Percentiles rank a stretch among this genome's conserved stretches.
These are phyloP conservation scores for Patiria pectinifera DNA, from an alignment of 53 echinoderm and acorn worm species.

Conservation along the genomic window DNA sequence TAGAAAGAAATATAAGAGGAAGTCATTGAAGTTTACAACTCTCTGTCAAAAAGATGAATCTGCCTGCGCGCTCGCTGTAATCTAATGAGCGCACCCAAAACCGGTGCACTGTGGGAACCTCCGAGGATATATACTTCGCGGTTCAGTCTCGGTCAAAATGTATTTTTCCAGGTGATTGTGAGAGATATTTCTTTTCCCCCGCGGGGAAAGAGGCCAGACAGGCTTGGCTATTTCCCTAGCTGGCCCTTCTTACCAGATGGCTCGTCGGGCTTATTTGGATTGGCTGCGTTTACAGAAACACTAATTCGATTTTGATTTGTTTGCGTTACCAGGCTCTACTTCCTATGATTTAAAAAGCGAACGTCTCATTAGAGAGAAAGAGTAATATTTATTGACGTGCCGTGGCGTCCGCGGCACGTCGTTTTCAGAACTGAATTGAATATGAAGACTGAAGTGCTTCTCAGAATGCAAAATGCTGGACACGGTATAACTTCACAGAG, in stretches of 20 bases:
- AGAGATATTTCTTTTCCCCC: background rate
- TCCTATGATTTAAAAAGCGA: background rate
- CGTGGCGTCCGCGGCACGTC: no score
- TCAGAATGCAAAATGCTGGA: no score
- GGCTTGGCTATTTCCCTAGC: conserved; percentile 22
- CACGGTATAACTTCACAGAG: no score
- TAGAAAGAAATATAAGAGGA: no score
- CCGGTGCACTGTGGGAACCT: no score
- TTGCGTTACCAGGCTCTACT: background rate
- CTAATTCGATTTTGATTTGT: conserved; percentile 44
- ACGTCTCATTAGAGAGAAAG: background rate
- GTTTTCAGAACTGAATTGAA: no score
- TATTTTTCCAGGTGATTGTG: conserved; percentile 39
- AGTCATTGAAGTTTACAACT: no score
- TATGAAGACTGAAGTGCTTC: no score
- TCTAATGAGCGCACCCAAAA: background rate
- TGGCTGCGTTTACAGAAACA: conserved; percentile 14
- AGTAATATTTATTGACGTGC: no score
- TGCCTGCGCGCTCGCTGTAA: no score
- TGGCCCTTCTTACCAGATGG: conserved; percentile 40
- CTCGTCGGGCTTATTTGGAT: conserved; percentile 4
- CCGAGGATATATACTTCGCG: background rate
- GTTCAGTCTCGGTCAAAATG: background rate
- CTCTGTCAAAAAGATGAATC: no score
- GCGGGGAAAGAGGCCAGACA: background rate